Evolutionary conservation across 2,113 vertebrate species (phyloP).

Genomic region (Aepyceros melampus): DNA sequence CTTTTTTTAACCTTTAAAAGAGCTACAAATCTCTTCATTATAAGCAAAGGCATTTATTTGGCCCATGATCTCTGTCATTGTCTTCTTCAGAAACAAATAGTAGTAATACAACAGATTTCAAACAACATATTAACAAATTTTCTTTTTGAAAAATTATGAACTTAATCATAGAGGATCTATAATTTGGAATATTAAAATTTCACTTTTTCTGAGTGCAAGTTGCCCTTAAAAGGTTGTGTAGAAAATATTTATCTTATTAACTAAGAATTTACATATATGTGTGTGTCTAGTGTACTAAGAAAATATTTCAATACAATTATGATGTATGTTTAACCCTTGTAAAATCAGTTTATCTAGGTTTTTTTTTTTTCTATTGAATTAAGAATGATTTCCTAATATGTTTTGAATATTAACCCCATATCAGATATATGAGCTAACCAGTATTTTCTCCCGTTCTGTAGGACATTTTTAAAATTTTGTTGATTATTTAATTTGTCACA

Average conservation of each 20-base stretch:
- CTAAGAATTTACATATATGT: background rate
- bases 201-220: background rate
- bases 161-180: background rate
- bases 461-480: background rate
- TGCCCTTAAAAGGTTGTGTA: background rate
- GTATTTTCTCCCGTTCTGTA: too few species aligned
- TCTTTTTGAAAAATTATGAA: background rate
- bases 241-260: background rate
- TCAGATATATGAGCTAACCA: too few species aligned
- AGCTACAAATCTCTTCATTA: background rate
- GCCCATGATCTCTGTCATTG: background rate
- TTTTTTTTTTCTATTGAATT: background rate
- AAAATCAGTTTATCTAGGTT: background rate
- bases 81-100: background rate
- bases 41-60: background rate
- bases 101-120: background rate
- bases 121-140: background rate
- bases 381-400: background rate
- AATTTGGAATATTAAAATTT: background rate
- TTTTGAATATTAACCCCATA: too few species aligned
- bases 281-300: background rate
- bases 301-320: background rate
- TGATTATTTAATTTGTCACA: background rate
- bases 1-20: background rate
- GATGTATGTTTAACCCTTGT: background rate